These are phyloP conservation scores for Struthidea cinerea DNA, from an alignment of 2,113 vertebrate genomes.

Conservation along the genomic window DNA sequence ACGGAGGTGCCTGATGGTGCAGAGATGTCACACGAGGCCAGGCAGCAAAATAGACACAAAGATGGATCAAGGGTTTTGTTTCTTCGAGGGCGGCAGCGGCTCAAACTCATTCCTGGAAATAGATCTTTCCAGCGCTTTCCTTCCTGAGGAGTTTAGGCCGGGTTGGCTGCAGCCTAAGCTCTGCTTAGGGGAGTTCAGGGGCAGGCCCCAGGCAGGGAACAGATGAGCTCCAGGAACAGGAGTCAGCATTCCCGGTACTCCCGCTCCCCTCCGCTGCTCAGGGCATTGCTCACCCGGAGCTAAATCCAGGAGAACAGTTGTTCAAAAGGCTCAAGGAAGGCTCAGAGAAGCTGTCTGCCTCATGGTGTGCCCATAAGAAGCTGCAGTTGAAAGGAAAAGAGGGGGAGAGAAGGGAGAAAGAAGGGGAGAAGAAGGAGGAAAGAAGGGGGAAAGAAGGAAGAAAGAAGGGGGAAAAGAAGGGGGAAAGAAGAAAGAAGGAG, in stretches of 20 bases:
- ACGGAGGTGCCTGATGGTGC: neutral
- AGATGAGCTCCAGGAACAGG: neutral
- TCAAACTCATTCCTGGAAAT: neutral
- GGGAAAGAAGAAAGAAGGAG: rapidly evolving
- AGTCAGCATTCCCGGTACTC: neutral
- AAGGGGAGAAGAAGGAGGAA: neutral
- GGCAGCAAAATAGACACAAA: neutral
- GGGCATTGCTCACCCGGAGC: neutral
- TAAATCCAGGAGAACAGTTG: neutral
- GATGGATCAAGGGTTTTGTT: neutral
- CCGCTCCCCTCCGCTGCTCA: neutral
- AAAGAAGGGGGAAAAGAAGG: too few species aligned
- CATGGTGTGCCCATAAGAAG: rapidly evolving
- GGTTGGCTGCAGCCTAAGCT: neutral
- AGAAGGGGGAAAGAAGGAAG: neutral
- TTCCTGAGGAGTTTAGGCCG: neutral
- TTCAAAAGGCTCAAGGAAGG: neutral
- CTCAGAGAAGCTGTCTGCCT: neutral
- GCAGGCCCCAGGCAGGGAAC: neutral
- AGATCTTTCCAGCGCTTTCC: neutral
- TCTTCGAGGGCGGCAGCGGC: neutral
- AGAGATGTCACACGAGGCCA: neutral
- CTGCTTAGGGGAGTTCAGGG: neutral
- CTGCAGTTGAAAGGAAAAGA: rapidly evolving
- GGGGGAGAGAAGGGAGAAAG: neutral